Evolutionary conservation across 2,113 vertebrate genomes (phyloP).

Genomic region (Desmodus rotundus): DNA sequence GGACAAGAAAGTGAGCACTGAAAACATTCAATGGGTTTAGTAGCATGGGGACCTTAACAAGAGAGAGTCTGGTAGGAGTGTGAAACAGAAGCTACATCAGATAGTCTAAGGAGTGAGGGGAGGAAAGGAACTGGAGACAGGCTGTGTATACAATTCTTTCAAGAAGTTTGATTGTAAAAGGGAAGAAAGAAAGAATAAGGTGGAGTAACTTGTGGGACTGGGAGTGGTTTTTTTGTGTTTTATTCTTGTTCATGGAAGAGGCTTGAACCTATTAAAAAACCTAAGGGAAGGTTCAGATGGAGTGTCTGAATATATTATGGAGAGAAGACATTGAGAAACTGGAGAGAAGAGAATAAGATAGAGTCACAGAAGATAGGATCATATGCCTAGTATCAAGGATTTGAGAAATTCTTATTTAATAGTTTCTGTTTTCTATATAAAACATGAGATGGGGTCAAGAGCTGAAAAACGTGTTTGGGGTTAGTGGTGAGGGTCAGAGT

Average conservation of each 20-base stretch:
- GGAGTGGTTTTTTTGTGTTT: background rate
- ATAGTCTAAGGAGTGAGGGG: background rate
- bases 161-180: background rate
- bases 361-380: background rate
- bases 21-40: background rate
- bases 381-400: too few species aligned
- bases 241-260: background rate
- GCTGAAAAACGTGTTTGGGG: background rate
- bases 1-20: background rate
- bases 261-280: background rate
- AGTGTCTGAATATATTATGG: background rate
- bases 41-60: background rate
- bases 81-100: conserved; percentile 44
- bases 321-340: background rate
- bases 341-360: background rate
- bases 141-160: background rate
- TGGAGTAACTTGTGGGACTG: background rate
- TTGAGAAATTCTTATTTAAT: background rate
- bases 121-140: background rate
- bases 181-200: background rate
- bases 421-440: background rate
- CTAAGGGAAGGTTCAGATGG: background rate
- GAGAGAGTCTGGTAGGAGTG: background rate
- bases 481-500: background rate
- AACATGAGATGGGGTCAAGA: background rate